Evolutionary conservation across 2,888 invertebrate species (phyloP).

Genomic region (Alentia gelatinosa): DNA sequence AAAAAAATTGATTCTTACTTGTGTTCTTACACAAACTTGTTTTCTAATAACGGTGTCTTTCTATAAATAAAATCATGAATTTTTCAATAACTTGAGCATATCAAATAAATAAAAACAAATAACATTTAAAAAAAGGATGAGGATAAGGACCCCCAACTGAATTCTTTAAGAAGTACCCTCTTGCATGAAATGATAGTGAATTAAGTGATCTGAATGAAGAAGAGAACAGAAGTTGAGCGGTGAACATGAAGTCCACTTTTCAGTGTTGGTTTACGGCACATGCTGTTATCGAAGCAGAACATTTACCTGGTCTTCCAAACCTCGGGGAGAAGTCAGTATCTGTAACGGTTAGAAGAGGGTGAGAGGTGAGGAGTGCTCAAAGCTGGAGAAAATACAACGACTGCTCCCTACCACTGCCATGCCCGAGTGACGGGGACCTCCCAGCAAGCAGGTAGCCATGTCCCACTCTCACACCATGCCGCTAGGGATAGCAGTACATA

Average conservation of each 20-base stretch:
- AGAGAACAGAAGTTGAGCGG: neutral
- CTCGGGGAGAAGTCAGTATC: slow-evolving; percentile 75
- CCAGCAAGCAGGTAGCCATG: too few species aligned
- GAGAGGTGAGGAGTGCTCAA: slow-evolving; percentile 31
- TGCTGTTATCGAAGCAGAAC: neutral
- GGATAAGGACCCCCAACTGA: neutral
- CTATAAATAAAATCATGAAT: neutral
- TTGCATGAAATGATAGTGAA: neutral
- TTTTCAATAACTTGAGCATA: neutral
- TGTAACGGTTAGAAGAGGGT: slow-evolving; percentile 63
- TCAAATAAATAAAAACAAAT: neutral
- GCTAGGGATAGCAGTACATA: too few species aligned
- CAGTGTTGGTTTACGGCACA: neutral
- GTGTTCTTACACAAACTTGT: too few species aligned
- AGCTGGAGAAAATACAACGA: neutral
- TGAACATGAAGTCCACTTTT: neutral
- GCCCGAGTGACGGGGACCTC: neutral
- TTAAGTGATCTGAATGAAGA: neutral
- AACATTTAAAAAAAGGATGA: neutral
- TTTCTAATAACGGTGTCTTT: too few species aligned
- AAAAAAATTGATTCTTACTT: too few species aligned
- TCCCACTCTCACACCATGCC: too few species aligned
- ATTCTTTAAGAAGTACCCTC: too few species aligned
- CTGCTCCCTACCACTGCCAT: neutral
- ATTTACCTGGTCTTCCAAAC: slow-evolving; percentile 74